Evolutionary conservation across 2,797 vertebrate species (phyloP).

Genomic region (Paedocypris micromegethes): DNA sequence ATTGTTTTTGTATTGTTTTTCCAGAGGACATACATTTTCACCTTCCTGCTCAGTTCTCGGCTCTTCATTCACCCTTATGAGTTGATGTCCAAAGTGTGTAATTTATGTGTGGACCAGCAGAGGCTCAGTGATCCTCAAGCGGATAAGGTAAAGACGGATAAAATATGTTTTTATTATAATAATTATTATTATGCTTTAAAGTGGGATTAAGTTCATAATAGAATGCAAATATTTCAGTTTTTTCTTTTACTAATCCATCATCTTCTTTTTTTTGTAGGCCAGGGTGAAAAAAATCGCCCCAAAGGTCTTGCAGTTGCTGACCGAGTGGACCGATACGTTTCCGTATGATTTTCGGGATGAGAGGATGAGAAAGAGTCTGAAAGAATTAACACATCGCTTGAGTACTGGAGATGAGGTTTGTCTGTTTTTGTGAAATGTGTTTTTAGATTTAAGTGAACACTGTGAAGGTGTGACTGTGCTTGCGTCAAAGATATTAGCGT

Average conservation of each 20-base stretch:
- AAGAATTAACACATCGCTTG: slow-evolving; percentile 82
- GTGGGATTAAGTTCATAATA: background rate
- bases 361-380: slow-evolving; percentile 88
- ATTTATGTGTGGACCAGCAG: slow-evolving; percentile 82
- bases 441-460: slow-evolving; percentile 5
- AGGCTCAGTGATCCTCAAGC: slow-evolving; percentile 73
- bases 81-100: slow-evolving; percentile 86
- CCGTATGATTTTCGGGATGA: slow-evolving; percentile 93
- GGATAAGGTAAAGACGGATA: slow-evolving; percentile 73
- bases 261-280: slow-evolving; percentile 58
- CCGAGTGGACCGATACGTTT: slow-evolving; percentile 93
- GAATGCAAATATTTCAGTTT: background rate
- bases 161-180: too few species aligned
- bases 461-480: slow-evolving; percentile 9
- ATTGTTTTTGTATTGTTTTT: background rate
- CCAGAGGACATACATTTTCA: slow-evolving; percentile 92
- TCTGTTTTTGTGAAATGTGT: slow-evolving; percentile 23
- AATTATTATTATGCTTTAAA: too few species aligned
- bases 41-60: slow-evolving; percentile 90
- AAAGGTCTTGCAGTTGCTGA: slow-evolving; percentile 86
- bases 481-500: slow-evolving; percentile 11
- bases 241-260: background rate
- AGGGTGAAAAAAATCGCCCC: slow-evolving; percentile 80
- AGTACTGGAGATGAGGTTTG: slow-evolving; percentile 83
- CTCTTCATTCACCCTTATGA: slow-evolving; percentile 86